These are phyloP conservation scores for Galbula dea DNA, from an alignment of 2,113 vertebrate genomes.

Conservation along the genomic window DNA sequence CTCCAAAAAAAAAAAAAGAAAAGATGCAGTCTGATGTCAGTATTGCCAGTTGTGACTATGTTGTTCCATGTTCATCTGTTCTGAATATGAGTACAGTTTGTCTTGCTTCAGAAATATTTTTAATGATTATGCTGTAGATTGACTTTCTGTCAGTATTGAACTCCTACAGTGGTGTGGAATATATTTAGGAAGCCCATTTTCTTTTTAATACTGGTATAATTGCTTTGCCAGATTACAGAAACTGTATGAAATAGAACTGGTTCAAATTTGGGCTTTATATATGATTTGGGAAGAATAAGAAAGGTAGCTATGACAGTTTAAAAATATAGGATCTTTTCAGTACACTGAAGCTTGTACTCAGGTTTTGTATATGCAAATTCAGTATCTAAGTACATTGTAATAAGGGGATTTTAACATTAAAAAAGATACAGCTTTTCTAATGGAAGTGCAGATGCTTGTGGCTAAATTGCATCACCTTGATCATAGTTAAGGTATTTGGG, in stretches of 20 bases:
- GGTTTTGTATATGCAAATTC: background rate
- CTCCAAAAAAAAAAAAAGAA: background rate
- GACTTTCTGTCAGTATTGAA: background rate
- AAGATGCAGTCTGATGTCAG: background rate
- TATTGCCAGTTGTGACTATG: background rate
- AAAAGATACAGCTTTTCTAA: background rate
- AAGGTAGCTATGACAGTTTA: background rate
- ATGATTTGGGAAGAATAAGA: background rate
- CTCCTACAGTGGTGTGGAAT: background rate
- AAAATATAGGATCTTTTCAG: background rate
- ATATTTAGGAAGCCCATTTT: background rate
- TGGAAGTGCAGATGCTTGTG: background rate
- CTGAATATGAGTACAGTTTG: background rate
- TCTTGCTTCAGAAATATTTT: background rate
- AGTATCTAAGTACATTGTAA: background rate
- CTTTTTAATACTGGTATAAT: background rate
- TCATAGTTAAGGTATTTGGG: background rate
- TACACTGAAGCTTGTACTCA: background rate
- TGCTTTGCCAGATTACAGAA: background rate
- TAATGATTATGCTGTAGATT: background rate
- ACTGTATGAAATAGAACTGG: background rate
- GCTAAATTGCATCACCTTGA: background rate
- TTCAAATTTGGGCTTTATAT: background rate
- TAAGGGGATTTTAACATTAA: rapidly evolving
- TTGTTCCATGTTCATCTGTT: background rate